Base-by-base conservation (phyloP, 1,140 invertebrate genomes). In the Daktulosphaira vitifoliae region DNA sequence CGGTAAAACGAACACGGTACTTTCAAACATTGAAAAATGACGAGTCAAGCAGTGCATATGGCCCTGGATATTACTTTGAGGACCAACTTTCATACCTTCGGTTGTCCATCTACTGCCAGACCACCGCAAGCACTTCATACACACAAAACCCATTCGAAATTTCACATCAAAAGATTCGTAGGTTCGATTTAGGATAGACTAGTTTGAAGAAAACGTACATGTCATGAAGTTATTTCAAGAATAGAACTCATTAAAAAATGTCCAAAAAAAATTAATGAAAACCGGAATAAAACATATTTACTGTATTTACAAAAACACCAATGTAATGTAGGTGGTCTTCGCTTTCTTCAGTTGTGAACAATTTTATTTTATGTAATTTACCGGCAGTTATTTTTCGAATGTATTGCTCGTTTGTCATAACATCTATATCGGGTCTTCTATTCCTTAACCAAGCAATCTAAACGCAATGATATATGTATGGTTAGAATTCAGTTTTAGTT, bases 21-120 rank as follows among this genome's bases (percentile, higher is more conserved):
- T 65, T 2, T 18, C 44, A 9, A 65, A 65, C 26, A 52, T 39
- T 1, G 67, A 65, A n/a, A 65, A 51, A 23, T 68, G 59, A 33
- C 51, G 16, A 25, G 56, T 16, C 6, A 18, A 18, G 29, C 64
- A 65, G 7, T 62, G 42, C 11, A 62, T n/a, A 1, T 59, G 23
- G 5, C 23, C 39, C 0, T 39, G 8, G 18, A 39, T 11, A 9
- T 26, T 22, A 51, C 49, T 52, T 33, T 42, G 8, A 13, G 1
- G 26, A 20, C 49, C 37, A 6, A 65, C 22, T 7, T 65, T 26
- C 16, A 42, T n/a, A 5, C 23, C 65, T 39, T 65, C 26, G 1
- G 38, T 16, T 9, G 37, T 42, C 51, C 51, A 51, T 16, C 13
- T 2, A 22, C 22, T 16, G 4, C 26, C 1, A 1, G 38, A 33